A percentile compares a stretch with the other conserved stretches of the same genome.
Evolutionary conservation across 2,797 vertebrate genomes (phyloP).

Genomic region (Cacajao melanocephalus): DNA sequence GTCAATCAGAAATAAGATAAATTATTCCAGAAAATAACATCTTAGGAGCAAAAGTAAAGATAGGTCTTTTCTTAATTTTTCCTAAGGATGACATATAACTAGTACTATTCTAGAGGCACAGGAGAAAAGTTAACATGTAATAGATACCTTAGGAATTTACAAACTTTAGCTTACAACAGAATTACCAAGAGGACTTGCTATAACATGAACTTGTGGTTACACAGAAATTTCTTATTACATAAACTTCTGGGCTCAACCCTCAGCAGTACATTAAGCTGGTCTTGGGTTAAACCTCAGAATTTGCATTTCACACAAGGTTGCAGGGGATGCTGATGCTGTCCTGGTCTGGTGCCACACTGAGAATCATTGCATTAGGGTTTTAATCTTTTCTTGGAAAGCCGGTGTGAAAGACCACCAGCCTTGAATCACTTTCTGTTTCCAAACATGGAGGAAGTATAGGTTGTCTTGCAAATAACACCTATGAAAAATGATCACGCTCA

Average conservation of each 20-base stretch:
- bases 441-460: neutral
- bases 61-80: neutral
- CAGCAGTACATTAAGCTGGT: neutral
- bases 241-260: neutral
- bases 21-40: neutral
- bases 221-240: neutral
- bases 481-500: neutral
- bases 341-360: neutral
- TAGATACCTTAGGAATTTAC: neutral
- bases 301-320: neutral
- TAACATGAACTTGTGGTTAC: neutral
- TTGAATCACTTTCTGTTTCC: neutral
- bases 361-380: neutral
- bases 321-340: neutral
- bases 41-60: neutral
- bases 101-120: neutral
- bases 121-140: neutral
- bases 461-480: neutral
- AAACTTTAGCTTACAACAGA: neutral
- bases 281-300: neutral
- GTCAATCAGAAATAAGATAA: neutral
- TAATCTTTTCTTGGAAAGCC: neutral
- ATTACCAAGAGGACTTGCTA: neutral
- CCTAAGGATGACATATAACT: neutral
- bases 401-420: neutral